Base-by-base conservation (phyloP, 2,113 vertebrate species). In the Jaculus jaculus region DNA sequence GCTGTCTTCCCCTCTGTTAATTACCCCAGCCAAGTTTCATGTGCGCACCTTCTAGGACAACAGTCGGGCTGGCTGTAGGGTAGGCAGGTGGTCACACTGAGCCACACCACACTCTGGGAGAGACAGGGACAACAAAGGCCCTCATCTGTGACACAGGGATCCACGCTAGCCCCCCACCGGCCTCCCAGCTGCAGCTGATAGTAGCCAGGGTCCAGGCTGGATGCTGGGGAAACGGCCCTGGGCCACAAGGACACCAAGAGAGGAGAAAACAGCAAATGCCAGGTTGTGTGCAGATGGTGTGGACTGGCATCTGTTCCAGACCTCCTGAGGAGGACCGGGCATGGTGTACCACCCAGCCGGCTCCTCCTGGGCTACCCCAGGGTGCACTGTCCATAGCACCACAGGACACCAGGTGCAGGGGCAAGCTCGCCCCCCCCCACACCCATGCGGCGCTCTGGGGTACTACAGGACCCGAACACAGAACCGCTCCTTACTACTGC, bases 31-130 rank as follows among this genome's bases (percentile, higher is more conserved):
- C 4, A 5, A 6, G 58, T 7, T 26, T 26, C 0, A 23, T 0
- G 1, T 3, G 71, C 0, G 2, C 0, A 5, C 7, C n/a, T 39
- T 89, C 18, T 8, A 37, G 42, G 15, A 5, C 1, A 3, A 32
- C 8, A 26, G 20, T 8, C 34, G 8, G 80, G 8, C 32, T 1
- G 15, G 32, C 26, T 1, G 39, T 47, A 60, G 6, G 47, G 1
- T 5, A 21, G 71, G 30, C 60, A 17, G 12, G 34, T 0, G 0
- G 26, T 66, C 7, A 42, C 28, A 1, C 51, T 0, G 5, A 77
- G 80, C 51, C 54, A 66, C 54, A 32, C 26, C 65, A 28, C 2
- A 3, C 16, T 1, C 88, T 3, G 0, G 23, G 72, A n/a, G 72
- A n/a, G 13, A 13, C 17, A 24, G 69, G 75, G 37, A 3, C 0